phyloP scores from a whole-genome alignment of 1,140 invertebrate species.

The Hestina assimilis region DNA sequence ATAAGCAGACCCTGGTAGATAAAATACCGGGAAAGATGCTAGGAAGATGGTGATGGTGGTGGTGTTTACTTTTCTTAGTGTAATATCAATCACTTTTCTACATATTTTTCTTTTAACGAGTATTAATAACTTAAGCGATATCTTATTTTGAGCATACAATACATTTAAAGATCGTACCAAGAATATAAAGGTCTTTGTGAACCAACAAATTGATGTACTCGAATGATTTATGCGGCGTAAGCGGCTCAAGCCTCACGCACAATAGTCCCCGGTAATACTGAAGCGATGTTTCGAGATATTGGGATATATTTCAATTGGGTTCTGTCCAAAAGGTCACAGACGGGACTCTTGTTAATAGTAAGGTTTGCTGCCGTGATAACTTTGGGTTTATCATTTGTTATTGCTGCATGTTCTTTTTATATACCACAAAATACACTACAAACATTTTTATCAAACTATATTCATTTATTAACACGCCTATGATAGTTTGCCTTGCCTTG shows the following conservation, averaged over 20 bases:
- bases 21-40: no score
- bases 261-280: conserved; percentile 9
- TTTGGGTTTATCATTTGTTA: no score
- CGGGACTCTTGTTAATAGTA: no score
- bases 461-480: no score
- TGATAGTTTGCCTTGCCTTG: no score
- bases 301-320: conserved; percentile 7
- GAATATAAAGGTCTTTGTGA: conserved; percentile 11
- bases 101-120: neutral
- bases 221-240: conserved; percentile 21
- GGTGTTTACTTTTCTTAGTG: neutral
- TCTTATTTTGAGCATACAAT: neutral
- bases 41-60: neutral
- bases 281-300: conserved; percentile 11
- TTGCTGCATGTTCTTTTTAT: no score
- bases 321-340: neutral
- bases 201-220: conserved; percentile 15
- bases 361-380: no score
- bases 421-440: no score
- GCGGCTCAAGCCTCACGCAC: conserved; percentile 6
- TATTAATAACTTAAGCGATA: neutral
- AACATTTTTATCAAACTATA: no score
- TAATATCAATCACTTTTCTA: neutral
- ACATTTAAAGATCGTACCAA: neutral
- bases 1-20: no score